Percentiles rank a stretch among this genome's conserved stretches.
phyloP scores from a whole-genome alignment of 2,888 invertebrate genomes.

The Coleophora deauratella region DNA sequence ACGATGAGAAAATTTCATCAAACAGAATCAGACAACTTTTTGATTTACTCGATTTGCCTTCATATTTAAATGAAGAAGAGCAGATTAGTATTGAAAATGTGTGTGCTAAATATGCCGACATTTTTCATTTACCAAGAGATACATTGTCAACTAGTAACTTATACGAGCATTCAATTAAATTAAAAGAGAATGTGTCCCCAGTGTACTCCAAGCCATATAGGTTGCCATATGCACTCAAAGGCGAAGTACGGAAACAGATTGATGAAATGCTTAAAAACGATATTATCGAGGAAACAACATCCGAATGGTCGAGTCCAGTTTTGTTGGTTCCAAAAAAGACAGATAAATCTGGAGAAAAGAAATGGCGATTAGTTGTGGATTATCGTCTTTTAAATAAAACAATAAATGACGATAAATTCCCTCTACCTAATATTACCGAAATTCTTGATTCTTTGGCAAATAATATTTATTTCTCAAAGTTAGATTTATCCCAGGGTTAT shows the following conservation, averaged over 20 bases:
- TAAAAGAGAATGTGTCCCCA: conserved; percentile 11
- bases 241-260: conserved; percentile 15
- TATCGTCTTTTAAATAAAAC: conserved; percentile 14
- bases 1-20: conserved; percentile 8
- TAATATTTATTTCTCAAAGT: conserved; percentile 10
- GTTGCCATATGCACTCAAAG: conserved; percentile 12
- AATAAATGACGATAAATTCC: conserved; percentile 14
- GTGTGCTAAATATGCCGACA: conserved; percentile 16
- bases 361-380: conserved; percentile 19
- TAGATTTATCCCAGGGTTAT: conserved; percentile 14
- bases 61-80: conserved; percentile 10
- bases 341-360: conserved; percentile 7
- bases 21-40: conserved; percentile 17
- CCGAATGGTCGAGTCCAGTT: too few relatives aligned
- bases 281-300: too few relatives aligned
- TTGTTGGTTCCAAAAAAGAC: too few relatives aligned
- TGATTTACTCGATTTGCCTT: conserved; percentile 11
- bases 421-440: conserved; percentile 16
- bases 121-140: conserved; percentile 17
- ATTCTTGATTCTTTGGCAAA: conserved; percentile 17
- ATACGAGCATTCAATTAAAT: conserved; percentile 12
- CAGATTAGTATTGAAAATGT: conserved; percentile 11
- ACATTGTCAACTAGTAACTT: conserved; percentile 13
- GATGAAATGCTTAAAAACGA: conserved; percentile 12
- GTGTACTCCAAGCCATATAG: conserved; percentile 17